A percentile compares a stretch with the other conserved stretches of the same genome.
phyloP scores from a whole-genome alignment of 64 coral and sea anemone species.

The Stichodactyla mertensii region DNA sequence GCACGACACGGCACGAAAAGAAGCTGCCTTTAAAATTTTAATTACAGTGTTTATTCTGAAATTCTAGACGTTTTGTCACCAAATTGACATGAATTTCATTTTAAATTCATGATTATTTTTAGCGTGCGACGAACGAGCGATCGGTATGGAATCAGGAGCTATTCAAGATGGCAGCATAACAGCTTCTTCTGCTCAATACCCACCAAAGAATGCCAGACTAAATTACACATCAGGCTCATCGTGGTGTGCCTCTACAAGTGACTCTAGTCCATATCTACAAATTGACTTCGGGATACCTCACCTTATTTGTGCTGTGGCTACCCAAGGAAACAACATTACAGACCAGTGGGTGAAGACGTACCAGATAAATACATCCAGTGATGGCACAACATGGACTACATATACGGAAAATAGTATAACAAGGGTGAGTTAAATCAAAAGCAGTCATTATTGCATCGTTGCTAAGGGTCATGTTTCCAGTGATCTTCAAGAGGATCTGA shows the following conservation, averaged over 20 bases:
- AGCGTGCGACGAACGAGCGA: no score
- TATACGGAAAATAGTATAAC: constrained; percentile 1
- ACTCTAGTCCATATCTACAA: background rate
- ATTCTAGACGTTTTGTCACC: no score
- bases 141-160: constrained; percentile 6
- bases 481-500: background rate
- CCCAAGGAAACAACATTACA: background rate
- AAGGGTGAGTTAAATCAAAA: background rate
- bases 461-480: background rate
- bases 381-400: background rate
- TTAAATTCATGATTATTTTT: no score
- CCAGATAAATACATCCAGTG: background rate
- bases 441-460: background rate
- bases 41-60: no score
- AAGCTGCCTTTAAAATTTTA: no score
- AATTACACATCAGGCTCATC: background rate
- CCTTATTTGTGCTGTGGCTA: background rate
- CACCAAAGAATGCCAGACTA: background rate
- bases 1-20: no score
- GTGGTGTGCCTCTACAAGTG: background rate
- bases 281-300: background rate
- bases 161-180: background rate
- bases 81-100: no score
- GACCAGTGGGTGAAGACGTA: background rate
- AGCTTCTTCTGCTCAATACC: no score